These are phyloP conservation scores for Elaphurus davidianus DNA, from an alignment of 2,113 vertebrate genomes.

Conservation along the genomic window DNA sequence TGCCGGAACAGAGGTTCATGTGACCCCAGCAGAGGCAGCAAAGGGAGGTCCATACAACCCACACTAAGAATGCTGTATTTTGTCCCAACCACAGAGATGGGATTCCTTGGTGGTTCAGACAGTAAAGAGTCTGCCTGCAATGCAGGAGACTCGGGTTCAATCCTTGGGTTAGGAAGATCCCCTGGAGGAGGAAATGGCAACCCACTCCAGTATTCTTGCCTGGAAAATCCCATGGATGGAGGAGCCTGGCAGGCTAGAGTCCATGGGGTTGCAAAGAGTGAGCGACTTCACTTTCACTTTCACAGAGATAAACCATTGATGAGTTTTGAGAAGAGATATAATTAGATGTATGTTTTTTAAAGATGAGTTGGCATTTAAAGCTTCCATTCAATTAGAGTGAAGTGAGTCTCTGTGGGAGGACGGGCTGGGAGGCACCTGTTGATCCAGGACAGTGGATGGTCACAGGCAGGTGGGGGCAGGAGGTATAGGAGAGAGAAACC, in stretches of 20 bases:
- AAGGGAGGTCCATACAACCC: not conserved
- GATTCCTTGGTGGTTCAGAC: not conserved
- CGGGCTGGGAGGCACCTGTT: not conserved
- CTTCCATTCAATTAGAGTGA: not conserved
- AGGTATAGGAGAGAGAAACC: not conserved
- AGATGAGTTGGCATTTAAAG: not conserved
- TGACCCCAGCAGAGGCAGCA: not conserved
- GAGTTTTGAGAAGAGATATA: not conserved
- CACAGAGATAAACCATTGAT: not conserved
- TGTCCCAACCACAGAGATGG: not conserved
- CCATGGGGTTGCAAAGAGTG: not conserved
- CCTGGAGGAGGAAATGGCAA: not conserved
- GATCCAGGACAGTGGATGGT: not conserved
- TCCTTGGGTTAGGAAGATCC: not conserved
- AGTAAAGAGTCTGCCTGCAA: not conserved
- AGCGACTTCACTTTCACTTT: not conserved
- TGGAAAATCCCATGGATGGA: not conserved
- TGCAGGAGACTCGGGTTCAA: not conserved
- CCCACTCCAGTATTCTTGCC: not conserved
- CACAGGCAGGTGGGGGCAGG: fast-evolving
- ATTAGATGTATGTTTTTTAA: not conserved
- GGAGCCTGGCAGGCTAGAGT: not conserved
- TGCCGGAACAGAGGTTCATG: not conserved
- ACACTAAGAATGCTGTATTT: not conserved
- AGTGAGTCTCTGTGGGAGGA: not conserved